phyloP scores from a whole-genome alignment of 2,888 invertebrate genomes.

The Camptogramma bilineatum region DNA sequence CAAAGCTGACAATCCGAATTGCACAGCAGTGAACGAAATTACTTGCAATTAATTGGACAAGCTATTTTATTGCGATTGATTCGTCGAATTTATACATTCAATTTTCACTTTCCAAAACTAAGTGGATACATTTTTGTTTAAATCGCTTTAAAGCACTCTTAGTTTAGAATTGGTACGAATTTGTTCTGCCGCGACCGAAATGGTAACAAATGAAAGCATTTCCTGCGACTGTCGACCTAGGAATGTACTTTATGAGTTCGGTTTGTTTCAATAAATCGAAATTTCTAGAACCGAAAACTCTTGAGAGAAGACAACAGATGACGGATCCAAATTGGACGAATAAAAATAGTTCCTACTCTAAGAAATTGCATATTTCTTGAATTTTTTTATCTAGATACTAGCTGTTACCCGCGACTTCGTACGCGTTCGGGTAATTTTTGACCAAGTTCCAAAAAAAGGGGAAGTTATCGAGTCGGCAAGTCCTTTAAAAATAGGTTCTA shows the following conservation, averaged over 20 bases:
- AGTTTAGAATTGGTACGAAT: conserved; percentile 12
- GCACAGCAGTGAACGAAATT: conserved; percentile 10
- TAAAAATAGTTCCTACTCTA: too few species aligned
- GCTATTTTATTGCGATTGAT: conserved; percentile 11
- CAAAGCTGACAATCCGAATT: conserved; percentile 1
- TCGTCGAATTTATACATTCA: conserved; percentile 30
- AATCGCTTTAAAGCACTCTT: conserved; percentile 2
- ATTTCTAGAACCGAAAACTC: not conserved
- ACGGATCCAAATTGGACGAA: not conserved
- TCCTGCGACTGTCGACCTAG: conserved; percentile 1
- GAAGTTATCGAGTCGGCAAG: too few species aligned
- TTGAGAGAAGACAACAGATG: not conserved
- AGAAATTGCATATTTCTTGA: too few species aligned
- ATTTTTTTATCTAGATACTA: too few species aligned
- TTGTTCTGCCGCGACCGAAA: not conserved
- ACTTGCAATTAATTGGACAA: conserved; percentile 16
- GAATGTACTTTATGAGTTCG: not conserved
- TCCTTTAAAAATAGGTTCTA: too few species aligned
- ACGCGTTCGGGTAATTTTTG: too few species aligned
- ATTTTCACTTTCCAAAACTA: conserved; percentile 36
- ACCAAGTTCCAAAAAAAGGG: too few species aligned
- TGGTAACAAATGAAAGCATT: conserved; percentile 1
- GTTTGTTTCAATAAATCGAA: conserved; percentile 2
- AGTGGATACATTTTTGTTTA: conserved; percentile 21
- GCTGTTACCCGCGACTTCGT: too few species aligned